Percentiles rank a stretch among this genome's conserved stretches.
phyloP scores from a whole-genome alignment of 2,797 vertebrate genomes.

The Melopsittacus undulatus region DNA sequence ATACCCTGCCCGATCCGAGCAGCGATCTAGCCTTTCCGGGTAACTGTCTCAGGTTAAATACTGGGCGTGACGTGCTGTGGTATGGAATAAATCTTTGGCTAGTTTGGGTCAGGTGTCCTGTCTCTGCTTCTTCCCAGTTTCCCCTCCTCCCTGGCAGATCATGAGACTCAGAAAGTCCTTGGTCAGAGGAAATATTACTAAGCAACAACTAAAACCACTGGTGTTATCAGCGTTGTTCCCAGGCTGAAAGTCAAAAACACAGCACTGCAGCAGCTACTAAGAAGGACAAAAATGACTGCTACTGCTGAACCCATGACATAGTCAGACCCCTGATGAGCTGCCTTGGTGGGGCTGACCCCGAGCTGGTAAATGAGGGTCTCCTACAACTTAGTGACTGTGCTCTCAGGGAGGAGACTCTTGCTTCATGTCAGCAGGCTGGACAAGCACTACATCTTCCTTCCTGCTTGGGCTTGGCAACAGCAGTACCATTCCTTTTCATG shows the following conservation, averaged over 20 bases:
- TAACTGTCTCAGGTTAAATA: too few species aligned
- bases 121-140: too few species aligned
- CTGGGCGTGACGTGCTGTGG: too few species aligned
- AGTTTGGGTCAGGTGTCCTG: too few species aligned
- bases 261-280: background rate
- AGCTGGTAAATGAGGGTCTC: background rate
- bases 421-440: fast-evolving
- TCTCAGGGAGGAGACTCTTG: background rate
- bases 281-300: background rate
- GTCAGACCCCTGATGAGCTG: background rate
- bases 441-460: background rate
- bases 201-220: too few species aligned
- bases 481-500: background rate
- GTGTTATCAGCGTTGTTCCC: too few species aligned
- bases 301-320: background rate
- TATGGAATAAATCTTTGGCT: too few species aligned
- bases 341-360: background rate
- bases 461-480: background rate
- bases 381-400: background rate
- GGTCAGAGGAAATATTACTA: too few species aligned
- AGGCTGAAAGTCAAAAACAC: background rate
- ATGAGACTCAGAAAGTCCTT: too few species aligned
- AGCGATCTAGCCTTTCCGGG: too few species aligned
- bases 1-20: too few species aligned
- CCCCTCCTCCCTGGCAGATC: too few species aligned